Percentiles rank a stretch among this genome's conserved stretches.
Conservation (phyloP, 2,797 vertebrate genomes). For the Schizopygopsis malacanthus region DNA sequence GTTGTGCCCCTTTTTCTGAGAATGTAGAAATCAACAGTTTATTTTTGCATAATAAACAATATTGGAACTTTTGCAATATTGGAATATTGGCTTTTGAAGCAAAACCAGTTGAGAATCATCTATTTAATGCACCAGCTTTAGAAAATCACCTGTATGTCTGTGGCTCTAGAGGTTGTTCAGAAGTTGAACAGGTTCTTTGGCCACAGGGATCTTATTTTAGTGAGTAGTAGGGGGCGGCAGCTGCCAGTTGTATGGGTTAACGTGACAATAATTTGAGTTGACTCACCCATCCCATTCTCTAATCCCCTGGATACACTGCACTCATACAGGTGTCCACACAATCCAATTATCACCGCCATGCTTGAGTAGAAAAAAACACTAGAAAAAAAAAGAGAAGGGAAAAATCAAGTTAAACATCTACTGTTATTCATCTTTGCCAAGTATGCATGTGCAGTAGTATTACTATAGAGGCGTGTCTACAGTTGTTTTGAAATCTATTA, state of each 20-base stretch:
- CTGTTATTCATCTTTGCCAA: constrained; percentile 35
- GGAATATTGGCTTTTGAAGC: neutral
- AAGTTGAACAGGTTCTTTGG: constrained; percentile 1
- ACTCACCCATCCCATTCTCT: constrained; percentile 71
- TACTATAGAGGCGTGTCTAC: constrained; percentile 7
- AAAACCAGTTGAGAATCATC: neutral
- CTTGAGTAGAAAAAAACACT: constrained; percentile 44
- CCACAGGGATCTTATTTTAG: neutral
- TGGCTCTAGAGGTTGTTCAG: neutral
- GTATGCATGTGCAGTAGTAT: constrained; percentile 3
- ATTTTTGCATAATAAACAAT: neutral
- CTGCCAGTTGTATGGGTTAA: constrained; percentile 47
- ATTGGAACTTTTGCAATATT: neutral
- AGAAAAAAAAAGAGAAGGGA: constrained; percentile 41
- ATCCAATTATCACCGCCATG: constrained; percentile 69
- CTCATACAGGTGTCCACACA: constrained; percentile 72
- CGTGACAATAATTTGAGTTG: constrained; percentile 71
- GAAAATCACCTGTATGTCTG: neutral
- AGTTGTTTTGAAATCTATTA: constrained; percentile 17
- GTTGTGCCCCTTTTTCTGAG: neutral
- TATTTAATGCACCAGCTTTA: neutral
- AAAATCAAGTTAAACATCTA: constrained; percentile 39
- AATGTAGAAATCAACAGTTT: neutral
- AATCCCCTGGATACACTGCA: constrained; percentile 74
- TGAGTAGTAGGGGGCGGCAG: constrained; percentile 19